phyloP scores from a whole-genome alignment of 2,797 vertebrate species.

The Lycodopsis pacificus region DNA sequence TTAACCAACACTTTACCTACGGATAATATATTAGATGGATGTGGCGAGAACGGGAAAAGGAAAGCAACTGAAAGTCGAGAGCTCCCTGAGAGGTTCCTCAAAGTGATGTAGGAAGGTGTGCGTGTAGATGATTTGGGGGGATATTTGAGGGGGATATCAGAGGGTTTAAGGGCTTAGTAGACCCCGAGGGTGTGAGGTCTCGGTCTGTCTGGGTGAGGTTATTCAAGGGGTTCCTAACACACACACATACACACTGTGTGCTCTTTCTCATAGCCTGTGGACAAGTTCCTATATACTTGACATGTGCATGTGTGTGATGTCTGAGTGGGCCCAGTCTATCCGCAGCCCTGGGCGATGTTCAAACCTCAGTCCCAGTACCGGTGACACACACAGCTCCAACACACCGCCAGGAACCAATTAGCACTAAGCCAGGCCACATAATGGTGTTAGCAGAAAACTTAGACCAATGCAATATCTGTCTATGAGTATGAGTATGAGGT shows the following conservation, averaged over 20 bases:
- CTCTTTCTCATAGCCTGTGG: conserved; percentile 45
- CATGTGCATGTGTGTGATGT: conserved; percentile 58
- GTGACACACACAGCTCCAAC: conserved; percentile 69
- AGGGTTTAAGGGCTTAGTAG: conserved; percentile 74
- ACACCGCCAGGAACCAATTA: conserved; percentile 80
- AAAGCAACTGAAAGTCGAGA: conserved; percentile 69
- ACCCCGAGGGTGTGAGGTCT: conserved; percentile 77
- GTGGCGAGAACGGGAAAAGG: conserved; percentile 62
- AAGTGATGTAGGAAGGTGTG: conserved; percentile 63
- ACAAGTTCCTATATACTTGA: conserved; percentile 52
- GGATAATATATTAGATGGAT: conserved; percentile 63
- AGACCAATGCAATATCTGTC: conserved; percentile 41
- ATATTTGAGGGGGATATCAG: conserved; percentile 72
- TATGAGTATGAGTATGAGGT: conserved; percentile 7
- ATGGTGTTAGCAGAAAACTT: conserved; percentile 72
- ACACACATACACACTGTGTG: conserved; percentile 10
- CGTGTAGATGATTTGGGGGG: conserved; percentile 63
- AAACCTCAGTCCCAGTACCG: conserved; percentile 69
- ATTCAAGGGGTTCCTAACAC: conserved; percentile 59
- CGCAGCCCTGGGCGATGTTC: conserved; percentile 73
- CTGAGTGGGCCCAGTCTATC: conserved; percentile 65
- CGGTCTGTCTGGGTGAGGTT: conserved; percentile 66
- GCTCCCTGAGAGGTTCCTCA: conserved; percentile 70
- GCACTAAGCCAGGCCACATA: conserved; percentile 74
- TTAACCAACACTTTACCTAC: conserved; percentile 49